Evolutionary conservation across 2,797 vertebrate species (phyloP).

Genomic region (Bufotes viridis): DNA sequence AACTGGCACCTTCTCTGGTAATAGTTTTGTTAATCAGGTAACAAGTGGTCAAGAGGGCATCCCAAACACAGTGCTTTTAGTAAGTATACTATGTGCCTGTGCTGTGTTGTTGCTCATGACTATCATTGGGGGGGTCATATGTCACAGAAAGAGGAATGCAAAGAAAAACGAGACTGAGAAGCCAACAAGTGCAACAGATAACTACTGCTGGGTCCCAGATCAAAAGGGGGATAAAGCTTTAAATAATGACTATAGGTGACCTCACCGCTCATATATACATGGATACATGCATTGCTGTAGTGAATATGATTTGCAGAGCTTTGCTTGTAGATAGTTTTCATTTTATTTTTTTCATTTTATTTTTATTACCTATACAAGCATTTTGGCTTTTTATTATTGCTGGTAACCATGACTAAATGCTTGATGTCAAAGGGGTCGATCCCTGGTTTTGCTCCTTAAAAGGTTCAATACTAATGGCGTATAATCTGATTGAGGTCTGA

Average conservation of each 20-base stretch:
- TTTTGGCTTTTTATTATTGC: not conserved
- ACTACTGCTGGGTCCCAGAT: slow-evolving; percentile 53
- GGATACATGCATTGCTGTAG: not conserved
- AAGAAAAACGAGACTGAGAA: slow-evolving; percentile 38
- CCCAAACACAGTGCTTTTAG: slow-evolving; percentile 71
- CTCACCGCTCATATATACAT: not conserved
- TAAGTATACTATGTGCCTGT: slow-evolving; percentile 70
- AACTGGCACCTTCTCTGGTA: not conserved
- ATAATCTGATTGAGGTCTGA: no score
- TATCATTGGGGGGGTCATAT: slow-evolving; percentile 70
- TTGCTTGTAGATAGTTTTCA: not conserved
- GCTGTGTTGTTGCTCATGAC: slow-evolving; percentile 66
- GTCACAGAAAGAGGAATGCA: slow-evolving; percentile 60
- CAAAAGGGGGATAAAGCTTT: not conserved
- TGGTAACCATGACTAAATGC: not conserved
- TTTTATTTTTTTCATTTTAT: not conserved
- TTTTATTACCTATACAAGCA: not conserved
- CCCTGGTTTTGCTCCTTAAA: not conserved
- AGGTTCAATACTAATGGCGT: not conserved
- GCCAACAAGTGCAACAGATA: slow-evolving; percentile 40
- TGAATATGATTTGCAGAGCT: not conserved
- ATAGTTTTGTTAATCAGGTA: slow-evolving; percentile 27
- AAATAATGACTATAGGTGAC: slow-evolving; percentile 30
- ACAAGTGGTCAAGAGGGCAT: slow-evolving; percentile 44
- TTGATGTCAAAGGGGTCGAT: not conserved